phyloP scores from a whole-genome alignment of 2,888 invertebrate genomes.

The Orthonychiurus folsomi region DNA sequence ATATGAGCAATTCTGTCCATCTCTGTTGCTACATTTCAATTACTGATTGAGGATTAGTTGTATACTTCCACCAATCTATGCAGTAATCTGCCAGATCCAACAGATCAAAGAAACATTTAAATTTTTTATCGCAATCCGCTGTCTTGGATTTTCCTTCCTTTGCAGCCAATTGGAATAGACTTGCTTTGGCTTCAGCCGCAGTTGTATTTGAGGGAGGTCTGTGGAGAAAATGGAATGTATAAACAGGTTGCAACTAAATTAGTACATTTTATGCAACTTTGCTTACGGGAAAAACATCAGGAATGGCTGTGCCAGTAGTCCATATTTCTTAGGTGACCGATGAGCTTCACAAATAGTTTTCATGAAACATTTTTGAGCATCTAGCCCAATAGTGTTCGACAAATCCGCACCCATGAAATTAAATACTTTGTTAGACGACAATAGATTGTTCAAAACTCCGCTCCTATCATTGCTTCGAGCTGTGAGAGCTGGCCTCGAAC shows the following conservation, averaged over 20 bases:
- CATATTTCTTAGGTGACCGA: constrained; percentile 35
- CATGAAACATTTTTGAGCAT: constrained; percentile 36
- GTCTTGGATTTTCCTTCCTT: constrained; percentile 35
- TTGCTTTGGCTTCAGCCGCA: constrained; percentile 21
- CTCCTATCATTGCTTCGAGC: constrained; percentile 24
- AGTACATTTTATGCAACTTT: constrained; percentile 12
- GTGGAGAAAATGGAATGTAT: constrained; percentile 19
- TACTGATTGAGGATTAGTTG: constrained; percentile 21
- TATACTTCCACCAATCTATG: constrained; percentile 31
- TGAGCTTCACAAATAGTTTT: constrained; percentile 40
- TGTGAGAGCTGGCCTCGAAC: constrained; percentile 31
- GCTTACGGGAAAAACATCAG: constrained; percentile 40
- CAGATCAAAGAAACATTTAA: constrained; percentile 38
- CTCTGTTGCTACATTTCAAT: constrained; percentile 14
- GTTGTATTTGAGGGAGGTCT: constrained; percentile 32
- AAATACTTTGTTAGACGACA: constrained; percentile 37
- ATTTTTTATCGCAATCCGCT: constrained; percentile 32
- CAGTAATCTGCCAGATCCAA: constrained; percentile 36
- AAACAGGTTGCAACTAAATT: no score
- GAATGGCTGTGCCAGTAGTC: constrained; percentile 37
- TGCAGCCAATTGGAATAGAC: constrained; percentile 37
- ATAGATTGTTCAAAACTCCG: constrained; percentile 34
- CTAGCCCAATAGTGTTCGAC: constrained; percentile 37
- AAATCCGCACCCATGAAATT: constrained; percentile 40
- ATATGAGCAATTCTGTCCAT: no score